Evolutionary conservation across 2,888 invertebrate genomes (phyloP).

Genomic region (Microctonus hyperodae): DNA sequence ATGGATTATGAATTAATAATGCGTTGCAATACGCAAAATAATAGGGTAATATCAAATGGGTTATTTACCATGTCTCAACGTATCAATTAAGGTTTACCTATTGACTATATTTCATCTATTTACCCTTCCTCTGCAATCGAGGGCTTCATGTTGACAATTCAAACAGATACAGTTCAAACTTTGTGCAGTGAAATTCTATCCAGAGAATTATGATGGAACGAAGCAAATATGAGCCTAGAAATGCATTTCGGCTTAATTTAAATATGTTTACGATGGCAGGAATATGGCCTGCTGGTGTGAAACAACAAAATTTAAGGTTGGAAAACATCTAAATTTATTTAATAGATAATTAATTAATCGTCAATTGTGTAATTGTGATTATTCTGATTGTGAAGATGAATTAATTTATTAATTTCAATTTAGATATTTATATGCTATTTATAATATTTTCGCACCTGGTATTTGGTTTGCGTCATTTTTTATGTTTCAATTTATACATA

Average conservation of each 20-base stretch:
- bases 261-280: slow-evolving; percentile 22
- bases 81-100: neutral
- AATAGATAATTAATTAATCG: no score
- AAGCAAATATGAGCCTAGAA: slow-evolving; percentile 18
- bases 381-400: neutral
- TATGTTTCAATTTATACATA: slow-evolving; percentile 56
- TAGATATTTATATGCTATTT: slow-evolving; percentile 30
- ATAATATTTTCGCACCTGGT: slow-evolving; percentile 22
- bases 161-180: neutral
- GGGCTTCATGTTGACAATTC: neutral
- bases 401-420: neutral
- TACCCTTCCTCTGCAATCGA: neutral
- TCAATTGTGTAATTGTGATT: neutral
- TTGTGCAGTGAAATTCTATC: neutral
- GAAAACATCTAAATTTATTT: neutral
- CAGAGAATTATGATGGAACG: neutral
- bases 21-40: neutral
- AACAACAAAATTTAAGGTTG: slow-evolving; percentile 28
- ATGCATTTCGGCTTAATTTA: slow-evolving; percentile 29
- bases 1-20: neutral
- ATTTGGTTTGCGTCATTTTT: slow-evolving; percentile 28
- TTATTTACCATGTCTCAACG: neutral
- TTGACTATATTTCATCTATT: neutral
- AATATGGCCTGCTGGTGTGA: slow-evolving; percentile 30
- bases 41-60: neutral